Evolutionary conservation across 2,113 vertebrate species (phyloP), one percentile per base, ranked within the genome.

Genomic region (Phasianus colchicus): DNA sequence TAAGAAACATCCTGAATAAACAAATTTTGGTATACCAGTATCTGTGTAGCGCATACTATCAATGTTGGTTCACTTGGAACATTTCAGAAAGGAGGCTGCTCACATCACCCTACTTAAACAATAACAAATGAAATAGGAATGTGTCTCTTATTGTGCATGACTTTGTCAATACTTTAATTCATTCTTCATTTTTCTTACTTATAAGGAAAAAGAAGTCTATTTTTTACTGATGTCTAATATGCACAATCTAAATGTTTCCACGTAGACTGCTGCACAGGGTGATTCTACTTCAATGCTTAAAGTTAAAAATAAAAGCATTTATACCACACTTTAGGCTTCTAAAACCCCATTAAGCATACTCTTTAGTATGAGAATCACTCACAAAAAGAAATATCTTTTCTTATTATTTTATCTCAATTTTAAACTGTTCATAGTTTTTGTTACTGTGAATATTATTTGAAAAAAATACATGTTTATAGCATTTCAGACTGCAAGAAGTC

Each of bases 251-350:
- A 96, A 89, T 54, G 13, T 47, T 45, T 83, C 52, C 79, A 91
- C 29, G 20, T 52, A 74, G 48, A 74, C 42, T 54, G 29, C 57
- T 83, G 48, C 27, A 66, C 54, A 61, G 18, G 47, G 29, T 34
- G 65, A 69, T 75, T 89, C 50, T 77, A 90, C 92, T 96, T 95
- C 86, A 82, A 60, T 50, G 48, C 34, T 69, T 80, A 89, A 67
- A 84, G n/a, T 25, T 91, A 90, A 88, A 94, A 94, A 73, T 65
- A 85, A 83, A 93, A 47, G 17, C 5, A 95, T 52, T 80, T 87
- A 73, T 69, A 17, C 82, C 34, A 48, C 8, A 30, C 27, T 92
- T 96, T 75, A 77, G 32, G 50, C 34, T 93, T 73, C n/a, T 5
- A 93, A 96, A 75, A 54, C 47, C 30, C 11, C 48, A 50, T 48